phyloP scores from a whole-genome alignment of 92 coral and sea anemone genomes.

The Heliopora coerulea region DNA sequence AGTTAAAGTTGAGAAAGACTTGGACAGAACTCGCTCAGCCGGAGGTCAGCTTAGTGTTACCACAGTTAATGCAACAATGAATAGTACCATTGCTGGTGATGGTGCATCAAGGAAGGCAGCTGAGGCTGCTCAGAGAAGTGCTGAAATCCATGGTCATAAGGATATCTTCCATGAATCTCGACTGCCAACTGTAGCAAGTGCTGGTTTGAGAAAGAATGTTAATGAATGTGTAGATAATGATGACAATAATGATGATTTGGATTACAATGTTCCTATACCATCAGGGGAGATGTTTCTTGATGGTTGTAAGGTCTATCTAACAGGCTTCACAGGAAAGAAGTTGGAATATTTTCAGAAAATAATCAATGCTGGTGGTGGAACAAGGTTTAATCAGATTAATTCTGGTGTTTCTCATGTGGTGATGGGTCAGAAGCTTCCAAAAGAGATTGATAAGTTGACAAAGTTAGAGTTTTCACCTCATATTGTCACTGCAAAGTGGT shows the following conservation, averaged over 20 bases:
- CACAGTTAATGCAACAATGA: constrained; percentile 49
- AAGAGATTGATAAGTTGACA: constrained; percentile 64
- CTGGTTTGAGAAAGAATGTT: constrained; percentile 35
- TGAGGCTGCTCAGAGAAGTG: constrained; percentile 85
- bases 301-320: constrained; percentile 86
- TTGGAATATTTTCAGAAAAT: constrained; percentile 78
- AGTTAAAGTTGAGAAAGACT: constrained; percentile 60
- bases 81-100: constrained; percentile 37
- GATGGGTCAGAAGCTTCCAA: constrained; percentile 55
- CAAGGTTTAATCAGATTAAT: constrained; percentile 90
- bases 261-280: constrained; percentile 62
- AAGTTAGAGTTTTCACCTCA: constrained; percentile 70
- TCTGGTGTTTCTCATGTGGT: constrained; percentile 89
- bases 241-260: constrained; percentile 32
- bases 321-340: constrained; percentile 73
- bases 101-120: constrained; percentile 67
- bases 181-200: constrained; percentile 25
- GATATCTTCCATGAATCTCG: constrained; percentile 57
- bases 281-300: constrained; percentile 87
- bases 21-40: constrained; percentile 47
- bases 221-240: constrained; percentile 11
- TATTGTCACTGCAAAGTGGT: constrained; percentile 81
- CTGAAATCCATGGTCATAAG: constrained; percentile 72
- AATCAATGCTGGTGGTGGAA: constrained; percentile 88
- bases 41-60: constrained; percentile 56